phyloP scores from a whole-genome alignment of 2,113 vertebrate genomes.

The Caloenas nicobarica region DNA sequence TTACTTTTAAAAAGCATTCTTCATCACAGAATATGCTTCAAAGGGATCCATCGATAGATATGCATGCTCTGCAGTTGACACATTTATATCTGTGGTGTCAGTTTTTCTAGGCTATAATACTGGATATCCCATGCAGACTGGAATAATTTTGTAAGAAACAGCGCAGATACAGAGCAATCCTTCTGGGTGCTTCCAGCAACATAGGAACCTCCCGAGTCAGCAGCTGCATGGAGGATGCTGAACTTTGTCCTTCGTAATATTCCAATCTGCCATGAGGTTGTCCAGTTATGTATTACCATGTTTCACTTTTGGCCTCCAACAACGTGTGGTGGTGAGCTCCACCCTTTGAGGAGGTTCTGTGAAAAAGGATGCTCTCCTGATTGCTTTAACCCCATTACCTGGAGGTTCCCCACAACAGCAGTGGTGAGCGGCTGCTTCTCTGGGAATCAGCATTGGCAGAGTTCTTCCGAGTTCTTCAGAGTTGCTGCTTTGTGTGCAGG shows the following conservation, averaged over 20 bases:
- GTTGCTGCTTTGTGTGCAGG: neutral
- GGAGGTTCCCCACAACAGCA: neutral
- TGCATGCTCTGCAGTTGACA: neutral
- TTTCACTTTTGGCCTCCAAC: neutral
- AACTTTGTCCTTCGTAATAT: neutral
- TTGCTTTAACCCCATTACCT: neutral
- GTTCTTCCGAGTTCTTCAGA: neutral
- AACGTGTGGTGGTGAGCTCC: neutral
- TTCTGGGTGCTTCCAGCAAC: neutral
- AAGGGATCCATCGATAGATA: neutral
- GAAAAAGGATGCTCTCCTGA: neutral
- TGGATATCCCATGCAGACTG: rapidly evolving
- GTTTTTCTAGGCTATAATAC: neutral
- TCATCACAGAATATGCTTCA: neutral
- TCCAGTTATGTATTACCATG: neutral
- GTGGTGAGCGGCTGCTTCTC: neutral
- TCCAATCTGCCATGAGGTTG: neutral
- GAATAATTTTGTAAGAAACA: neutral
- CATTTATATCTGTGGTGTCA: neutral
- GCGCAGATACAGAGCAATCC: neutral
- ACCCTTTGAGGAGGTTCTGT: neutral
- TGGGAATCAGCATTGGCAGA: neutral
- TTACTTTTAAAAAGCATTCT: neutral
- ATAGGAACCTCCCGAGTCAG: neutral
- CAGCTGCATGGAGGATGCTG: neutral